Evolutionary conservation across 2,797 vertebrate species (phyloP), one percentile per base, ranked within the genome.

Genomic region (Rhinogobio ventralis): DNA sequence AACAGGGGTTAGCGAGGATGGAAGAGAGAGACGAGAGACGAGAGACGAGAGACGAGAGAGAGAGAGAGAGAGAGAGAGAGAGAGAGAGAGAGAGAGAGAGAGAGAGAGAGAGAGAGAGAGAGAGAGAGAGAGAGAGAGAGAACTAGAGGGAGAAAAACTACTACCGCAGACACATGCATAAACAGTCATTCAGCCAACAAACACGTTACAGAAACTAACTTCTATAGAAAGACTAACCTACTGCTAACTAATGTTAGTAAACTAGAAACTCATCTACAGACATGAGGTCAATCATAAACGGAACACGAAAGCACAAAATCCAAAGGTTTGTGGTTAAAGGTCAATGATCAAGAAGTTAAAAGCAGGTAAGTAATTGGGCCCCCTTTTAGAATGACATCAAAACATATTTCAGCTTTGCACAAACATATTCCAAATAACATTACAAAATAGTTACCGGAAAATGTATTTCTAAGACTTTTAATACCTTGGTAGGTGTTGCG

Each of bases 241-340:
- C 14, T 1, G 88, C 69, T 89, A n/a, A 84, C 67, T 90, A 57
- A 84, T 68, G 89, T 92, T 90, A 91, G 87, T 91, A 67, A 90
- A 88, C 85, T 60, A 92, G 75, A 89, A 55, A 79, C 62, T 89
- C 64, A 72, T 66, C 53, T 66, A 90, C 55, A 88, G 30, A 89
- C 36, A 82, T 79, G 78, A 89, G 71, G 62, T 62, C 67, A 90
- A 71, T 87, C 79, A 90, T 90, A 55, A 66, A 81, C 17, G 86
- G 86, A 69, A 68, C 4, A 87, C 8, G 45, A 81, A 55, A 39
- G 51, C 60, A 89, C 88, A 76, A 90, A 57, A 82, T 89, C 79
- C 89, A n/a, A 90, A 87, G 89, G 81, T 87, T 86, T 33, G 90
- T 84, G 90, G 89, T 92, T 90, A 89, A 89, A 78, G 91, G 88